A percentile compares a stretch with the other conserved stretches of the same genome.
Conservation (phyloP, 2,888 invertebrate genomes). For the Eupithecia vulgata region DNA sequence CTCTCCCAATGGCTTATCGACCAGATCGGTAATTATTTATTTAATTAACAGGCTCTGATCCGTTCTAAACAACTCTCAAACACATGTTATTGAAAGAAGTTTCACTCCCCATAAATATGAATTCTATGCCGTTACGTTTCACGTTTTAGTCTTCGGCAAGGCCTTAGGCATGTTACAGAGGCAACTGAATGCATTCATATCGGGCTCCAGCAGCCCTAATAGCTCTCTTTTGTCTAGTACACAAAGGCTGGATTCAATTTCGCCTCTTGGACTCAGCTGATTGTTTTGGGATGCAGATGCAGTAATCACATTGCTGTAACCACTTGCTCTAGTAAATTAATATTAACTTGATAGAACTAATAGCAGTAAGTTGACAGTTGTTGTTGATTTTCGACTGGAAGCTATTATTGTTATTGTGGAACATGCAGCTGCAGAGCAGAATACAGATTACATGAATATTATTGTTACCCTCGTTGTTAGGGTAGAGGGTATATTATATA, state of each 20-base stretch:
- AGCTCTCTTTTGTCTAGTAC: conserved; percentile 37
- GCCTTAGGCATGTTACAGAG: background rate
- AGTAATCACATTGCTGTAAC: background rate
- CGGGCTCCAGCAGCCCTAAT: conserved; percentile 46
- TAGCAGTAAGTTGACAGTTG: background rate
- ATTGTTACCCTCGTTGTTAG: background rate
- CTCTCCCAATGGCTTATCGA: background rate
- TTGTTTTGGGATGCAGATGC: conserved; percentile 14
- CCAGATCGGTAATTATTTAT: background rate
- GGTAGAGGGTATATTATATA: background rate
- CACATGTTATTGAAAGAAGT: background rate
- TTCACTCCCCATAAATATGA: background rate
- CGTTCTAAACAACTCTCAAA: background rate
- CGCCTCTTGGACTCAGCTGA: conserved; percentile 17
- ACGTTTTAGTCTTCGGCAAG: background rate
- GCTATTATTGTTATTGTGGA: background rate
- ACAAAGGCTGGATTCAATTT: conserved; percentile 37
- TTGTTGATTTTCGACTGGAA: background rate
- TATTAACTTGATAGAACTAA: background rate
- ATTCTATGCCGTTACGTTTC: background rate
- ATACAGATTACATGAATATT: background rate
- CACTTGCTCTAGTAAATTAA: background rate
- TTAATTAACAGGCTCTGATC: background rate
- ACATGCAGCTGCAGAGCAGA: background rate
- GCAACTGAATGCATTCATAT: conserved; percentile 52